These are phyloP conservation scores for Antrozous pallidus DNA, from an alignment of 2,797 vertebrate species.

Conservation along the genomic window DNA sequence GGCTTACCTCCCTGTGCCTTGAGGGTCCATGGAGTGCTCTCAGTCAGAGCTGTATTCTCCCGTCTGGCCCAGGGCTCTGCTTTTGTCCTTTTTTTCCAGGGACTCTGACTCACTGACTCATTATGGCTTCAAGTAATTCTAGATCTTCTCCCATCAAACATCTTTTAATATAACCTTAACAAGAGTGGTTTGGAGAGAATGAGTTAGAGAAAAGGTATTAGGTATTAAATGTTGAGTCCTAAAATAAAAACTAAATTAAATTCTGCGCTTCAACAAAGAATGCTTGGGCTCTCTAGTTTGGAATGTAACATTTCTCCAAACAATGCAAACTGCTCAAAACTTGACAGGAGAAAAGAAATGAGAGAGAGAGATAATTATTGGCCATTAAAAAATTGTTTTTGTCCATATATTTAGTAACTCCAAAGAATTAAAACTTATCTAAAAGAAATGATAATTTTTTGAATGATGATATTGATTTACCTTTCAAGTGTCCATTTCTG, in stretches of 20 bases:
- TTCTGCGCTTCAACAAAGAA: background rate
- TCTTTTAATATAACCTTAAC: background rate
- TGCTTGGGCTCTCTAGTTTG: background rate
- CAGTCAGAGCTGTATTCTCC: too few relatives aligned
- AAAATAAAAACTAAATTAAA: background rate
- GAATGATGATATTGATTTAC: background rate
- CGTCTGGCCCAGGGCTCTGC: accelerated
- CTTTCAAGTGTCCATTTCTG: background rate
- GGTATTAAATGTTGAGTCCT: background rate
- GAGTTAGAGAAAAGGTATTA: background rate
- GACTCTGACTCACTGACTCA: background rate
- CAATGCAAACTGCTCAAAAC: background rate
- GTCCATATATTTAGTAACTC: background rate
- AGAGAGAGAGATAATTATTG: background rate
- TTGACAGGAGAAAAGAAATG: background rate
- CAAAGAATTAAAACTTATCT: background rate
- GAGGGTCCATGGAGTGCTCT: too few relatives aligned
- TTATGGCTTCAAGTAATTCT: background rate
- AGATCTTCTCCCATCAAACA: background rate
- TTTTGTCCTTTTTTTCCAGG: background rate
- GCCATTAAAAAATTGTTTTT: background rate
- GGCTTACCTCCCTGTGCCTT: background rate
- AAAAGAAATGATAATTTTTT: background rate
- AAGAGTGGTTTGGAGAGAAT: background rate
- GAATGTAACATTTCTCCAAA: background rate